Evolutionary conservation across 2,797 vertebrate species (phyloP).

Genomic region (Erpetoichthys calabaricus): DNA sequence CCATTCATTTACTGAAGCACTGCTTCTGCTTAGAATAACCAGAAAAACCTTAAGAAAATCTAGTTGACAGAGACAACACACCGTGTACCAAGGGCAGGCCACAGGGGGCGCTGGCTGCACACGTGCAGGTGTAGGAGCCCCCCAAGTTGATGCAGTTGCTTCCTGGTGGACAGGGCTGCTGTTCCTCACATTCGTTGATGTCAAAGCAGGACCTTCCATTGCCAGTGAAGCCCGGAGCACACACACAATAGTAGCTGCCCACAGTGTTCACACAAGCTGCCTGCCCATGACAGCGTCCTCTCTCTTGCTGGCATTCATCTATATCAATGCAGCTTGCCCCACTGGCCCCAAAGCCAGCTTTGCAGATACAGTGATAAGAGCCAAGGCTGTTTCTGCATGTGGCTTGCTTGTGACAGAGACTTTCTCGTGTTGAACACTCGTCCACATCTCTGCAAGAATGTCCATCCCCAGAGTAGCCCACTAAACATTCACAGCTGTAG

Average conservation of each 20-base stretch:
- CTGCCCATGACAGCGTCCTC: conserved; percentile 40
- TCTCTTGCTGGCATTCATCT: conserved; percentile 49
- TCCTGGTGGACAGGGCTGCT: conserved; percentile 28
- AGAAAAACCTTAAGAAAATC: too few species aligned
- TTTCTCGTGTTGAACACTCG: conserved; percentile 37
- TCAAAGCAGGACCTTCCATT: conserved; percentile 45
- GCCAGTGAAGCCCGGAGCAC: conserved; percentile 40
- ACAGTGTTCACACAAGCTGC: conserved; percentile 47
- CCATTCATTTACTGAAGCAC: too few species aligned
- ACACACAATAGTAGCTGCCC: conserved; percentile 48
- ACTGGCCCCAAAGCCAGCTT: conserved; percentile 35
- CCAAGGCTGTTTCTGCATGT: conserved; percentile 54
- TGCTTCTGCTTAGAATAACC: too few species aligned
- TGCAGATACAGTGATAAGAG: conserved; percentile 50
- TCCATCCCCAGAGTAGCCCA: conserved; percentile 48
- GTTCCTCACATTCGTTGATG: conserved; percentile 43
- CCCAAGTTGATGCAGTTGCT: conserved; percentile 42
- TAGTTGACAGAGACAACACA: conserved; percentile 30
- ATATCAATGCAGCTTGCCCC: conserved; percentile 49
- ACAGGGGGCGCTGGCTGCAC: conserved; percentile 22
- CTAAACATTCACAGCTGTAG: conserved; percentile 51
- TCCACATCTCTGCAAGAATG: conserved; percentile 53
- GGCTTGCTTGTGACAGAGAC: conserved; percentile 41
- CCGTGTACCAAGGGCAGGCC: conserved; percentile 30
- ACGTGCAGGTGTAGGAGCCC: conserved; percentile 50